Evolutionary conservation across 1,140 invertebrate genomes (phyloP).

Genomic region (Anthonomus grandis): DNA sequence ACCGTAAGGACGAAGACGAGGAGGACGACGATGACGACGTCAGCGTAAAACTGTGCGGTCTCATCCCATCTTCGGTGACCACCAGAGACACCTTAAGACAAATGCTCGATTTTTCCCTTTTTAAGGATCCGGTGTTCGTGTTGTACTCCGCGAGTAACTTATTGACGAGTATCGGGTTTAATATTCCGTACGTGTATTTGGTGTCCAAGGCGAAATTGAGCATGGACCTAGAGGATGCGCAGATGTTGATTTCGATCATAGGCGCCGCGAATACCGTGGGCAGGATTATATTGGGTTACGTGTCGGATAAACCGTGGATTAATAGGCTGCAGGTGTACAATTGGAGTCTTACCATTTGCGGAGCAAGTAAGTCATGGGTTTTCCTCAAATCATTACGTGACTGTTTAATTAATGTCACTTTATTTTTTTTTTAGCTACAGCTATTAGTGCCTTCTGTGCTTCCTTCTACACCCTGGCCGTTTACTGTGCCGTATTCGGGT

Average conservation of each 20-base stretch:
- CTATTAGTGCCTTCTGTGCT: constrained; percentile 67
- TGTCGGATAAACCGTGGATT: constrained; percentile 83
- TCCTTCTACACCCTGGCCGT: constrained; percentile 67
- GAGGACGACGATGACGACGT: constrained; percentile 10
- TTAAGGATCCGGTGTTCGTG: constrained; percentile 84
- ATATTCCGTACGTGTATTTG: constrained; percentile 88
- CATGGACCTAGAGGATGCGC: constrained; percentile 57
- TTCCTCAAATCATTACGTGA: constrained; percentile 16
- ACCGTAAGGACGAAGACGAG: constrained; percentile 13
- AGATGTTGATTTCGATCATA: constrained; percentile 71
- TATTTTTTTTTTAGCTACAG: constrained; percentile 66
- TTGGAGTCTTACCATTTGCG: constrained; percentile 77
- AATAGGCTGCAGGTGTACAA: constrained; percentile 90
- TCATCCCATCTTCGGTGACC: constrained; percentile 56
- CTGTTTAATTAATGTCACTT: neutral
- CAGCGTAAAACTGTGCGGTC: constrained; percentile 44
- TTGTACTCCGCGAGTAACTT: constrained; percentile 92
- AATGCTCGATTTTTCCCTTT: constrained; percentile 81
- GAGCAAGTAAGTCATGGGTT: constrained; percentile 61
- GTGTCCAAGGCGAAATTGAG: constrained; percentile 62
- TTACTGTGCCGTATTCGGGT: constrained; percentile 82
- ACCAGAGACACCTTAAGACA: constrained; percentile 67
- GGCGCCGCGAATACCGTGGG: constrained; percentile 88
- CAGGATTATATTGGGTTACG: constrained; percentile 77
- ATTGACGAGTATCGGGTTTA: constrained; percentile 93